Conservation (phyloP, 2,113 vertebrate species). For the Sylvicapra grimmia region DNA sequence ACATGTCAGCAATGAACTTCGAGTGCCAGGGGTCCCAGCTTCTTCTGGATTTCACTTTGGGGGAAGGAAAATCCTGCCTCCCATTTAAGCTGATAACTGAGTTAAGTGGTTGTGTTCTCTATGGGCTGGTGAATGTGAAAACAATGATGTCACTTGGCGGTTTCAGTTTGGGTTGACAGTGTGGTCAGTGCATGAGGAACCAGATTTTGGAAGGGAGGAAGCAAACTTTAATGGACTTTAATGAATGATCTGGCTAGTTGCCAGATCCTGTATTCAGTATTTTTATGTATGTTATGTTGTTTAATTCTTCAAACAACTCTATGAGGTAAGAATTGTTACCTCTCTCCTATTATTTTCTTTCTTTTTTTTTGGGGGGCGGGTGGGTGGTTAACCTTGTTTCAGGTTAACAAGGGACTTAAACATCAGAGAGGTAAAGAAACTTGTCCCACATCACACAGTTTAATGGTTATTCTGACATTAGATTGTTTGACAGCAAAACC, state of each 20-base stretch:
- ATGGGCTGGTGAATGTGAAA: neutral
- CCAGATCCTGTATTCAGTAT: neutral
- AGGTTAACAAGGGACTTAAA: neutral
- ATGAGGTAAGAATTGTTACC: neutral
- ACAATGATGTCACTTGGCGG: neutral
- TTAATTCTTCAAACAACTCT: neutral
- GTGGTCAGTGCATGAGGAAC: neutral
- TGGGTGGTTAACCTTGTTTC: too few relatives aligned
- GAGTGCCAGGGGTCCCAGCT: neutral
- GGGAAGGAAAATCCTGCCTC: neutral
- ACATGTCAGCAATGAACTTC: neutral
- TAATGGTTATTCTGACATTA: neutral
- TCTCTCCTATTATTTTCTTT: neutral
- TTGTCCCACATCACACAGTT: neutral
- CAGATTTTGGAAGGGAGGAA: neutral
- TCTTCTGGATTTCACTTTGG: neutral
- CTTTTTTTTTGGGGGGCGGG: too few relatives aligned
- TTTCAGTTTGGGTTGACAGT: neutral
- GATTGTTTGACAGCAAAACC: neutral
- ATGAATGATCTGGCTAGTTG: neutral
- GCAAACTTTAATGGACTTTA: neutral
- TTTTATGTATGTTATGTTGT: neutral
- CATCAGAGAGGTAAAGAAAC: neutral
- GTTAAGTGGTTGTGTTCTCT: neutral
- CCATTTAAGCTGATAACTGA: neutral